These are phyloP conservation scores for Seriola rivoliana DNA, from an alignment of 2,113 vertebrate genomes.

Conservation along the genomic window DNA sequence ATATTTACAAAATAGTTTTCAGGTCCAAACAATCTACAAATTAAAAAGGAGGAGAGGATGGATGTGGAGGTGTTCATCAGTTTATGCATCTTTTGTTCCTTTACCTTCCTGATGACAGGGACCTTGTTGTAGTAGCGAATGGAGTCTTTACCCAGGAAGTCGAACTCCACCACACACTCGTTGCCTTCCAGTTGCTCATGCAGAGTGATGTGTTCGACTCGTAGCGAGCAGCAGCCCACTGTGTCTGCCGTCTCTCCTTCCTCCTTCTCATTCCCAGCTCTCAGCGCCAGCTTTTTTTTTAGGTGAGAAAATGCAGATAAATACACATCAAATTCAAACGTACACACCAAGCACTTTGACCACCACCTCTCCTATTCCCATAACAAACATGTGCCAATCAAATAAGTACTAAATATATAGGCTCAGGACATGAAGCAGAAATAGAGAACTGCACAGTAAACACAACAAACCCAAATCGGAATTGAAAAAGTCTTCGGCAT, in stretches of 20 bases:
- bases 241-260: constrained; percentile 86
- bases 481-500: constrained; percentile 22
- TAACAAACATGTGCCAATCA: background rate
- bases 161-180: constrained; percentile 79
- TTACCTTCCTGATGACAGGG: constrained; percentile 82
- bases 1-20: background rate
- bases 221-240: constrained; percentile 87
- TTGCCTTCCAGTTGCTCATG: constrained; percentile 78
- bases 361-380: background rate
- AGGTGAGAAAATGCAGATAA: constrained; percentile 33
- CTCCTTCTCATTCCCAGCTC: constrained; percentile 88
- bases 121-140: constrained; percentile 85
- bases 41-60: background rate
- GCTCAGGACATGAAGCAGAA: background rate
- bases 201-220: constrained; percentile 85
- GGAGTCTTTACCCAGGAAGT: constrained; percentile 89
- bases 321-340: constrained; percentile 1
- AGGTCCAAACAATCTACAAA: background rate
- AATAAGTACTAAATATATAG: background rate
- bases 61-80: background rate
- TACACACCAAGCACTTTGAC: background rate
- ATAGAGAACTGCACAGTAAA: background rate
- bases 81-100: background rate
- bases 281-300: constrained; percentile 80
- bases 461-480: background rate